Evolutionary conservation across 2,113 vertebrate genomes (phyloP).

Genomic region (Microtus oregoni): DNA sequence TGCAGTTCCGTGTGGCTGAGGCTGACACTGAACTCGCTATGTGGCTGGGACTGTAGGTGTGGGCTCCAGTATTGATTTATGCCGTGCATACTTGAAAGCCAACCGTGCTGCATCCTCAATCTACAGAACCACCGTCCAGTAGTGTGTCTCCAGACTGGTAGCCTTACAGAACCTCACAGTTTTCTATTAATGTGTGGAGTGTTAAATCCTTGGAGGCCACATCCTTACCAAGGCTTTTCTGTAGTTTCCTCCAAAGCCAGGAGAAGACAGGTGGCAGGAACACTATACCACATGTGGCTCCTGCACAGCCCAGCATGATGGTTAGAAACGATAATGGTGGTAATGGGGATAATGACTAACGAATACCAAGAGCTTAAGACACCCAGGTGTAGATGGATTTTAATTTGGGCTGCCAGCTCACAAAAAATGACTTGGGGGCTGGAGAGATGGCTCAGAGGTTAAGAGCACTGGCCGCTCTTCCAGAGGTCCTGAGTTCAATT

Average conservation of each 20-base stretch:
- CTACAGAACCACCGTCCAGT: neutral
- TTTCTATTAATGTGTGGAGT: neutral
- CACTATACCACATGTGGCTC: neutral
- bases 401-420: neutral
- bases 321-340: rapidly evolving
- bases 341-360: neutral
- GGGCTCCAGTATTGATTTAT: neutral
- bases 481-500: no score
- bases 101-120: neutral
- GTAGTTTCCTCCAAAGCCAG: neutral
- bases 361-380: neutral
- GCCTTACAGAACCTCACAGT: neutral
- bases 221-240: neutral
- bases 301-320: neutral
- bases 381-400: neutral
- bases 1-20: neutral
- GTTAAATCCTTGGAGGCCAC: neutral
- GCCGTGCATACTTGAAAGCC: neutral
- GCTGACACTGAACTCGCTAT: no score
- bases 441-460: no score
- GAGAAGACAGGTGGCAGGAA: neutral
- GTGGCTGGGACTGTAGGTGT: neutral
- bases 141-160: neutral
- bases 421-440: neutral
- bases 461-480: no score